Base-by-base conservation (phyloP, 2,113 vertebrate species). In the Pseudopodoces humilis region DNA sequence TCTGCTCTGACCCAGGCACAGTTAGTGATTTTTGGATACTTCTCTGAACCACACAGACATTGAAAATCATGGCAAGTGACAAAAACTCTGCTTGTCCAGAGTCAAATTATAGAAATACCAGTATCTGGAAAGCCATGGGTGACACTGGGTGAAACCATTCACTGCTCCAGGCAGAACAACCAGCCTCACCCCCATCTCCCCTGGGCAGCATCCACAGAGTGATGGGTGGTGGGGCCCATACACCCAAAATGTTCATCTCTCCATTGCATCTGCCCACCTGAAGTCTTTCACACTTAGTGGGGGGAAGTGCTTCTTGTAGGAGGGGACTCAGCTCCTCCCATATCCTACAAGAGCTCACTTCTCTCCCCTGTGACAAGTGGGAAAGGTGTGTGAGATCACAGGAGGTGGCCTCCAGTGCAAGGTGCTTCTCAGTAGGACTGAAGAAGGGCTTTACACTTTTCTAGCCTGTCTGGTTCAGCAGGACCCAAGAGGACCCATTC, bases 201-300 rank as follows among this genome's bases (percentile, higher is more conserved):
- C 44, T 33, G 33, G 43, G 24, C 62, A 83, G 37, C 67, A 50
- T 13, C 60, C 52, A 14, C 16, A 6, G 21, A 33, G 50, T 10
- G 44, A 31, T 2, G 30, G 30, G 0, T 44, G n/a, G 39, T 39
- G 37, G 20, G 13, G 25, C 24, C 31, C 15, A n/a, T 0, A 70
- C n/a, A 37, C 25, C 46, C 68, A 44, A 15, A 58, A 69, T 15
- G 55, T 27, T 69, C 50, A 27, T 19, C 7, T 56, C 14, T 22
- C 44, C 46, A 1, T 7, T 41, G 46, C 28, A 60, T 60, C 52
- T 80, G 63, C 52, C 39, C 47, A 21, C 9, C 30, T 43, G 9
- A 75, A 89, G 52, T 1, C 35, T 52, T 25, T 39, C 56, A 39
- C 19, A 47, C 59, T 16, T 0, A 1, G 5, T 24, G 55, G 47